Evolutionary conservation across 37 sponge, comb jelly and placozoan genomes (phyloP), one percentile per base, ranked within the genome.

Genomic region (Petrosia ficiformis): DNA sequence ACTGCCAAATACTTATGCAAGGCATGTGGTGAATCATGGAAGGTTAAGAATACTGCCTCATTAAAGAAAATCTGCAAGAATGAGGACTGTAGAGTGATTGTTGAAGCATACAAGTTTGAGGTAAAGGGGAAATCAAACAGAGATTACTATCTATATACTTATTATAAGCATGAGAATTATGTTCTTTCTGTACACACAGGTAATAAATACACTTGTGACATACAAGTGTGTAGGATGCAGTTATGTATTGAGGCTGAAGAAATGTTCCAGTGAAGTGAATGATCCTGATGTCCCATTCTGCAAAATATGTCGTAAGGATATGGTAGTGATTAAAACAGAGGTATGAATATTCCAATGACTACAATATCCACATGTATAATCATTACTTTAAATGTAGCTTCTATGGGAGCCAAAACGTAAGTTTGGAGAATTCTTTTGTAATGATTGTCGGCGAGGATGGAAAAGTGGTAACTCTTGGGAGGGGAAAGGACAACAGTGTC

Each of bases 401-500:
- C 14, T 61, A 26, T 6, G 26, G 6, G 28, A n/a, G 14, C 63
- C 63, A 26, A 58, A 26, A 57, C 25, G 79, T 43, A 67, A 25
- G 35, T 68, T 67, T 63, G 79, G 79, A 68, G 38, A 68, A 2
- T 78, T 78, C 56, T 54, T 41, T 38, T 78, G 79, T 42, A 42
- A 67, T 16, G 70, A 78, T 11, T 78, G 79, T 68, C 54, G 33
- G 16, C 42, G 56, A 24, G 54, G 42, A 26, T 78, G 79, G 79
- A 39, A 25, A 19, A 67, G 68, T 67, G 68, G 65, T 37, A 67
- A 78, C 31, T 4, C 79, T 8, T 78, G 79, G 79, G 79, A 78
- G 54, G 79, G 79, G 32, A 67, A 68, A 54, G 79, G 79, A 1
- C 79, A 78, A 42, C n/a, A 68, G 68, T 78, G 79, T 32, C 16